Percentiles rank a stretch among this genome's conserved stretches.
These are phyloP conservation scores for Amitus sp. DNA, from an alignment of 2,888 invertebrate species.

Conservation along the genomic window DNA sequence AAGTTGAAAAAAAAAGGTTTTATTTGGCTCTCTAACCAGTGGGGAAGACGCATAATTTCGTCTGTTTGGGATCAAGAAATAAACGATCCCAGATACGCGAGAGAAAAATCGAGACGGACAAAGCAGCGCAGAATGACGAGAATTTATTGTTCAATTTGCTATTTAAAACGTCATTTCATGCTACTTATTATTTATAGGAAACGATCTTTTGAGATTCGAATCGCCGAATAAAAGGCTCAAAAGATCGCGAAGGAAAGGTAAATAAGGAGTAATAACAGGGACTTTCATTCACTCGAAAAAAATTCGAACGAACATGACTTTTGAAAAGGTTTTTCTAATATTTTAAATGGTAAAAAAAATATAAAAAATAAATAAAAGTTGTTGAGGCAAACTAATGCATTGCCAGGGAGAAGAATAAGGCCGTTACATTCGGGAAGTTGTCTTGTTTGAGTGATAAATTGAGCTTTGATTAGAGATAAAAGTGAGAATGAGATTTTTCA, in stretches of 20 bases:
- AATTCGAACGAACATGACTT: too few relatives aligned
- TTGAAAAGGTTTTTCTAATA: too few relatives aligned
- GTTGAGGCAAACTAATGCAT: neutral
- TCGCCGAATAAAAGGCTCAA: neutral
- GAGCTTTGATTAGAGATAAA: constrained; percentile 13
- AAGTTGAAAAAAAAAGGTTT: constrained; percentile 47
- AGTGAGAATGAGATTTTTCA: constrained; percentile 20
- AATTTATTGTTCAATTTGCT: constrained; percentile 41
- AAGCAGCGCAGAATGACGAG: constrained; percentile 60
- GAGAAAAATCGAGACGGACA: constrained; percentile 59
- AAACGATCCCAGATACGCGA: constrained; percentile 58
- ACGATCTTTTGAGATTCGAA: neutral
- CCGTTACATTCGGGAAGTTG: constrained; percentile 63
- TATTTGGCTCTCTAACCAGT: constrained; percentile 41
- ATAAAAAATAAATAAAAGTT: neutral
- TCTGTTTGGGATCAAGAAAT: constrained; percentile 61
- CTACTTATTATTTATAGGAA: constrained; percentile 55
- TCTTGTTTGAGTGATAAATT: constrained; percentile 51
- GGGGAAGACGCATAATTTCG: constrained; percentile 41
- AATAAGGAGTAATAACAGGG: too few relatives aligned
- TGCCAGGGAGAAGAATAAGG: constrained; percentile 63
- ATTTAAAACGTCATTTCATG: constrained; percentile 53
- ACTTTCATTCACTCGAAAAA: neutral
- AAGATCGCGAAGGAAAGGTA: constrained; percentile 5
- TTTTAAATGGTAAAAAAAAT: neutral